A percentile compares a stretch with the other conserved stretches of the same genome.
Evolutionary conservation across 37 sponge, comb jelly and placozoan species (phyloP).

Genomic region (Oopsacas minuta): DNA sequence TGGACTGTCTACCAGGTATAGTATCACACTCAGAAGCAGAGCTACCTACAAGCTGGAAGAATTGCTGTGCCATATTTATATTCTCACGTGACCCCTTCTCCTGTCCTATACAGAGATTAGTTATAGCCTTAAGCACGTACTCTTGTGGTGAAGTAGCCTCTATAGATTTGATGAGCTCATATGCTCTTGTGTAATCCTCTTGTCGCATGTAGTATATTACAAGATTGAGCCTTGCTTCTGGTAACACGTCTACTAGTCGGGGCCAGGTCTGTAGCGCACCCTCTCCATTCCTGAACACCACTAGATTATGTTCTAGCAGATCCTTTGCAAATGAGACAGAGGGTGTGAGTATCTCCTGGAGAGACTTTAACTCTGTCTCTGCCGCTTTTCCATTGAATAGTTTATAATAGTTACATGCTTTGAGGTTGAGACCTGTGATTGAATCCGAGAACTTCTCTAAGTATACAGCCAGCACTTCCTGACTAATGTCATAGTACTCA

Average conservation of each 20-base stretch:
- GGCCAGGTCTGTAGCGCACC: slow-evolving; percentile 93
- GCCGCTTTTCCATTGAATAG: slow-evolving; percentile 99
- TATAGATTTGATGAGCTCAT: slow-evolving; percentile 76
- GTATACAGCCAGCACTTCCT: slow-evolving; percentile 93
- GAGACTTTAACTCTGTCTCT: slow-evolving; percentile 87
- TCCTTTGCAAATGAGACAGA: slow-evolving; percentile 81
- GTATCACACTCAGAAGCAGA: slow-evolving; percentile 98
- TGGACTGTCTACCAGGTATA: slow-evolving; percentile 94
- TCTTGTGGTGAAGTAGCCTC: slow-evolving; percentile 89
- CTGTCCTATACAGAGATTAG: slow-evolving; percentile 80
- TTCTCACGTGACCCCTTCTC: slow-evolving; percentile 72
- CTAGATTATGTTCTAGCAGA: slow-evolving; percentile 87
- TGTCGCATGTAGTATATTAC: slow-evolving; percentile 27
- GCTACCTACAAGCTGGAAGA: slow-evolving; percentile 92
- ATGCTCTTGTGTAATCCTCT: slow-evolving; percentile 63
- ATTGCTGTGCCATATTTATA: slow-evolving; percentile 85
- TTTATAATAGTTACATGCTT: slow-evolving; percentile 92
- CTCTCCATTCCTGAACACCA: slow-evolving; percentile 92
- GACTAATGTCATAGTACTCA: slow-evolving; percentile 97
- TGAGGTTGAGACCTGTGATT: slow-evolving; percentile 84
- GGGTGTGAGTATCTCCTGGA: slow-evolving; percentile 62
- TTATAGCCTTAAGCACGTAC: slow-evolving; percentile 94
- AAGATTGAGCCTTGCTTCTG: slow-evolving; percentile 91
- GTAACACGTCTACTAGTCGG: slow-evolving; percentile 74
- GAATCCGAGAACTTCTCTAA: slow-evolving; percentile 81